Conservation (phyloP, 2,888 invertebrate genomes). For the Trileptium ribeirensis region DNA sequence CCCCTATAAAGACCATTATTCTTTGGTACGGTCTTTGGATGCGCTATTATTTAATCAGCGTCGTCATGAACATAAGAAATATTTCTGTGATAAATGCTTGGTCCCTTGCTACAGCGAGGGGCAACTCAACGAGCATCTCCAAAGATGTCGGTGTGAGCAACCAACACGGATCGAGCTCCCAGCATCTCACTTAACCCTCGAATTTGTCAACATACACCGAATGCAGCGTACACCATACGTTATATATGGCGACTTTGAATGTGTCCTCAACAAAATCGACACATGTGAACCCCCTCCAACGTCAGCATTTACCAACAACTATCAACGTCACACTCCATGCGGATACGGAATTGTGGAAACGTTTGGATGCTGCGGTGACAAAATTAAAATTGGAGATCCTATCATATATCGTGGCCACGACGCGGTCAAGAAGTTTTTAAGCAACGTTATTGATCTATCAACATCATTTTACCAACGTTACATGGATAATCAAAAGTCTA, state of each 20-base stretch:
- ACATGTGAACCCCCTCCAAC: not conserved
- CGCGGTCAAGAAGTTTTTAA: no score
- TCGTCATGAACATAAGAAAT: no score
- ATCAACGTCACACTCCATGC: not conserved
- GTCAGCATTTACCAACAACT: not conserved
- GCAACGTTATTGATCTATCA: no score
- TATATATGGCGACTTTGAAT: not conserved
- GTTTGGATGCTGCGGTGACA: not conserved
- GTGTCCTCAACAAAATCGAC: not conserved
- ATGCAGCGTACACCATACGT: not conserved
- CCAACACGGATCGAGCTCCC: not conserved
- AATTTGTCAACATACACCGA: not conserved
- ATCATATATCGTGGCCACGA: not conserved
- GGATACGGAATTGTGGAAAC: not conserved
- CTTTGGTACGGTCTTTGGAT: no score
- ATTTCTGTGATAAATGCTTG: no score
- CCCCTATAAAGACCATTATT: no score
- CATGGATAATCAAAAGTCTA: no score
- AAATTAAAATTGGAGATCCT: not conserved
- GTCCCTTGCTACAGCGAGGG: no score
- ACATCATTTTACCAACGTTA: no score
- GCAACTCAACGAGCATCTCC: no score
- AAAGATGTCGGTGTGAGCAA: no score
- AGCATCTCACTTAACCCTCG: not conserved
- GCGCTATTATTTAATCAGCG: no score